A percentile compares a stretch with the other conserved stretches of the same genome.
Conservation (phyloP, 1,140 invertebrate species). For the Atta texana region DNA sequence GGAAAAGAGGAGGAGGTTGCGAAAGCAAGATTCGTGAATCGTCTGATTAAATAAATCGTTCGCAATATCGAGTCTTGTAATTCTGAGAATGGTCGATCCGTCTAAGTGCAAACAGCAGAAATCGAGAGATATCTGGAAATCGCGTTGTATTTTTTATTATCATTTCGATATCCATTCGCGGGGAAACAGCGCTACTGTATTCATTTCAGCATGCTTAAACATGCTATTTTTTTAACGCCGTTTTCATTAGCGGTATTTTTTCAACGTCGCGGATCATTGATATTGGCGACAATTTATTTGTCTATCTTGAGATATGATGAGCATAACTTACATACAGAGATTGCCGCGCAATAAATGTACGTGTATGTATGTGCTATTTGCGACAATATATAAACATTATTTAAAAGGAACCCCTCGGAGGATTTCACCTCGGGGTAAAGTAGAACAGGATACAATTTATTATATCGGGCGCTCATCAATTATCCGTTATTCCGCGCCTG, state of each 20-base stretch:
- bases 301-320: constrained; percentile 59
- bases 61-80: constrained; percentile 14
- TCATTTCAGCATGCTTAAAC: constrained; percentile 61
- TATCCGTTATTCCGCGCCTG: constrained; percentile 3
- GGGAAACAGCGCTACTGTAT: constrained; percentile 52
- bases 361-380: not conserved
- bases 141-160: constrained; percentile 50
- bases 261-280: constrained; percentile 37
- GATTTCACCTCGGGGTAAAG: not conserved
- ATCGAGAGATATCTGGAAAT: constrained; percentile 38
- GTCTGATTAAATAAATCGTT: constrained; percentile 49
- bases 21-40: not conserved
- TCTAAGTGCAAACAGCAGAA: constrained; percentile 55
- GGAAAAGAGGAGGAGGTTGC: not conserved
- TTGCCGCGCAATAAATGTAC: not conserved
- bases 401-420: constrained; percentile 15
- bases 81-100: constrained; percentile 35
- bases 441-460: constrained; percentile 20
- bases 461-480: constrained; percentile 19
- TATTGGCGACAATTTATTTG: constrained; percentile 57
- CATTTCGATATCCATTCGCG: constrained; percentile 56
- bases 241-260: constrained; percentile 60
- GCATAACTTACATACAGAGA: constrained; percentile 33
- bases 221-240: constrained; percentile 58
- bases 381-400: constrained; percentile 36